phyloP scores from a whole-genome alignment of 1,140 invertebrate species.

The Lasioglossum baleicum region DNA sequence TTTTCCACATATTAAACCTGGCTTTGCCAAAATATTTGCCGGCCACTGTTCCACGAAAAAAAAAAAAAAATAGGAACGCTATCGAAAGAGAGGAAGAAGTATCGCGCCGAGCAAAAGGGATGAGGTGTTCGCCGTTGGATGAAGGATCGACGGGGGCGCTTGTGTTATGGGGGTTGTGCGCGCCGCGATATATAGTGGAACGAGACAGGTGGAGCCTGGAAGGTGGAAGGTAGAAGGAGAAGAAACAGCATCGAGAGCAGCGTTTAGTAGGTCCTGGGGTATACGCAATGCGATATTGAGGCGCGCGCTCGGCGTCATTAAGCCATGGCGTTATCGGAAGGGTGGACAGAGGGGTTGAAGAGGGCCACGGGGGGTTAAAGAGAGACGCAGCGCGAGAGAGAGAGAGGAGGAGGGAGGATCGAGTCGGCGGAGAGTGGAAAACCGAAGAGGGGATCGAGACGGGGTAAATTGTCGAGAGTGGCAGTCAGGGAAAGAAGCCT shows the following conservation, averaged over 20 bases:
- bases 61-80: background rate
- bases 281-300: conserved; percentile 67
- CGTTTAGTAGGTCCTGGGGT: conserved; percentile 36
- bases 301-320: conserved; percentile 68
- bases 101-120: background rate
- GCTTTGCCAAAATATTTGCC: conserved; percentile 65
- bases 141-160: no score
- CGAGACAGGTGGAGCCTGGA: background rate
- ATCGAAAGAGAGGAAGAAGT: no score
- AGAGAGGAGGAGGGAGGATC: conserved; percentile 31
- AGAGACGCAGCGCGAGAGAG: background rate
- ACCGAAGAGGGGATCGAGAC: conserved; percentile 45
- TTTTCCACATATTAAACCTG: conserved; percentile 72
- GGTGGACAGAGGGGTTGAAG: conserved; percentile 33
- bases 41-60: conserved; percentile 19
- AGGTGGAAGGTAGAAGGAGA: conserved; percentile 9
- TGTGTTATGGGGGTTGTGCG: background rate
- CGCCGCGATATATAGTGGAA: background rate
- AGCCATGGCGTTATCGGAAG: conserved; percentile 66
- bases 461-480: conserved; percentile 74
- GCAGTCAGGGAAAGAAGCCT: conserved; percentile 63
- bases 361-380: no score
- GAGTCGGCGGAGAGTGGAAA: conserved; percentile 57
- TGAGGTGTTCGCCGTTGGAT: background rate
- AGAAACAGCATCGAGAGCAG: conserved; percentile 23